Evolutionary conservation across 1,140 invertebrate genomes (phyloP), one percentile per base, ranked within the genome.

Genomic region (Vanessa atalanta): DNA sequence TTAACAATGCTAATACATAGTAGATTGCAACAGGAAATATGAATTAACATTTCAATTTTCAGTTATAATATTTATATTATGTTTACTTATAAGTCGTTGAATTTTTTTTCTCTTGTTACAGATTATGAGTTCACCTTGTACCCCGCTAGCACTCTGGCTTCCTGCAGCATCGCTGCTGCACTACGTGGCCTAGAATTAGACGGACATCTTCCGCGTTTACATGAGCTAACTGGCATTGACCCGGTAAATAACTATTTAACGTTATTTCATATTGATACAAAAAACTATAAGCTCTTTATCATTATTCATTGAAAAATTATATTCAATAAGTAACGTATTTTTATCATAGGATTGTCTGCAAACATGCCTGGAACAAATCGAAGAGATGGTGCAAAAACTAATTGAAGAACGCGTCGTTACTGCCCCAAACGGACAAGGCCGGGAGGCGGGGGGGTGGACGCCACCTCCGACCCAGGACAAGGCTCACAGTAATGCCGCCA

Each of bases 61-160:
- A 61, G 26, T 7, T 61, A 37, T 37, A 6, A 16, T 61, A 31
- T 5, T 31, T n/a, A n/a, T 31, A 31, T 1, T 31, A 61, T 31
- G n/a, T 37, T 15, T 37, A 26, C 1, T 23, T 61, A 61, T 61
- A 23, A 61, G 57, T 66, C 55, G 70, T 72, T 70, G 4, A 63
- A 63, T 63, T 69, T 50, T 15, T 14, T 74, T 84, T 87, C 81
- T 82, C 88, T 93, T 93, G 91, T 90, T 95, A 93, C 95, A 98
- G 98, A 98, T 93, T 97, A 96, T 90, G 95, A 96, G 83, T 98
- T 98, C 90, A 96, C 96, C 16, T 94, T 96, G 91, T 97, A 97
- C 88, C 95, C 97, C 53, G 96, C 97, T 14, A 98, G 97, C 83
- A 97, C 97, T 86, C 96, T 98, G 65, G 97, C 97, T 26, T 96